Percentiles rank a stretch among this genome's conserved stretches.
phyloP scores from a whole-genome alignment of 2,113 vertebrate genomes.

The Pangasianodon hypophthalmus region DNA sequence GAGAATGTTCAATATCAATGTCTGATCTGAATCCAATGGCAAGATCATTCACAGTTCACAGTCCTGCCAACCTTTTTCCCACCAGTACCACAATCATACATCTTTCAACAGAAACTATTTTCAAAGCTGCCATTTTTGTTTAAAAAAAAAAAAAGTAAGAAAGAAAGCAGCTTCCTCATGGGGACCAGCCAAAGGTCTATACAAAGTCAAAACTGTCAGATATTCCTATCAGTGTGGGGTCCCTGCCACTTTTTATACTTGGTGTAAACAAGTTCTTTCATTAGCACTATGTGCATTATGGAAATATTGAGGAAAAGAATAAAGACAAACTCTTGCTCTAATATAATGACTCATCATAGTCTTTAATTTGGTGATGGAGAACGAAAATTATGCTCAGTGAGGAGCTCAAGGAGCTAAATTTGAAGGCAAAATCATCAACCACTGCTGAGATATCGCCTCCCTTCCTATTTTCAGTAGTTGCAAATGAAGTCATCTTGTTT shows the following conservation, averaged over 20 bases:
- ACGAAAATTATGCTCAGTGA: not conserved
- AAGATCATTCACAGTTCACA: not conserved
- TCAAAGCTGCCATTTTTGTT: not conserved
- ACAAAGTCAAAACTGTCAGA: not conserved
- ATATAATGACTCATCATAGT: not conserved
- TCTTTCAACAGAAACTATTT: conserved; percentile 7
- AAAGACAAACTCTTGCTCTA: not conserved
- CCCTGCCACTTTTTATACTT: not conserved
- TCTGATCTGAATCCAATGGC: not conserved
- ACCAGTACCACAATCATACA: not conserved
- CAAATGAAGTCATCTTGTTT: too few relatives aligned
- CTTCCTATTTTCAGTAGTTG: too few relatives aligned
- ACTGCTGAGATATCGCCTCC: not conserved
- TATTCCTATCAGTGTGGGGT: not conserved
- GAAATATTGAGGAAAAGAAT: not conserved
- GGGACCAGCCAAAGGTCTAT: not conserved
- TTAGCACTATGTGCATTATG: not conserved
- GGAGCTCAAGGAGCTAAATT: not conserved
- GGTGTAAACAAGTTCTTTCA: not conserved
- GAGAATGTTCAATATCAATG: not conserved
- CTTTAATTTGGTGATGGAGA: not conserved
- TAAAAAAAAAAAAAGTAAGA: not conserved
- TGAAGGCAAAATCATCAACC: not conserved
- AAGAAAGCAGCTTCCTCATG: not conserved
- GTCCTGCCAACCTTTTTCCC: not conserved